Evolutionary conservation across 2,797 vertebrate genomes (phyloP), one percentile per base, ranked within the genome.

Genomic region (Rhinophrynus dorsalis): DNA sequence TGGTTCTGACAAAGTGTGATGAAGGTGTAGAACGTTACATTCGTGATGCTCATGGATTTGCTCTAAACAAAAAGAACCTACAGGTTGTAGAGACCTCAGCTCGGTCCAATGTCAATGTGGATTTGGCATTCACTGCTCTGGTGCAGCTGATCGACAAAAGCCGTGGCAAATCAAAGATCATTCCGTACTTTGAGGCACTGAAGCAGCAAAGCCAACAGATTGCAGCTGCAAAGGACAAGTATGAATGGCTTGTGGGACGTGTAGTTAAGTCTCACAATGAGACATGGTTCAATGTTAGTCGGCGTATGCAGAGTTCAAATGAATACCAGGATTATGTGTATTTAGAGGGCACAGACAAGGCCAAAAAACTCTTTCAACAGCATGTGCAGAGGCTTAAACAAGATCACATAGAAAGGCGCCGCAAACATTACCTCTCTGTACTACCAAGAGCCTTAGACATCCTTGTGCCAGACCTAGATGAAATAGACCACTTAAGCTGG

Each of bases 1-100:
- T 98, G 76, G 94, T 94, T 68, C 87, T 99, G 77, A 98, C 94
- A 0, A 99, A 99, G 83, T 99, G 96, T 26, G 97, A 99, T 45
- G 97, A 99, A 83, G 97, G 97, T 1, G 97, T 99, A 51, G 97
- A 99, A 87, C 92, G 97, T 48, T 98, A 99, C 84, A 99, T 99
- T 80, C 89, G 97, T 77, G 97, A 99, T 74, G 95, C 93, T 0
- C 97, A 99, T 78, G 90, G 93, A 56, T 99, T 99, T 72, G 97
- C 96, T 32, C 78, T 99, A 42, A 82, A 95, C 79, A 98, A 98
- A 81, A 99, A 99, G 88, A 99, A 96, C 84, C 88, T 99, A 15
- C 97, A 97, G 83, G 95, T 99, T 17, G 93, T 99, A 75, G 97
- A 99, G 86, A 97, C 95, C 1, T 99, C 97, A 0, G 97, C 97